Evolutionary conservation across 2,797 vertebrate species (phyloP).

Genomic region (Sparus aurata): DNA sequence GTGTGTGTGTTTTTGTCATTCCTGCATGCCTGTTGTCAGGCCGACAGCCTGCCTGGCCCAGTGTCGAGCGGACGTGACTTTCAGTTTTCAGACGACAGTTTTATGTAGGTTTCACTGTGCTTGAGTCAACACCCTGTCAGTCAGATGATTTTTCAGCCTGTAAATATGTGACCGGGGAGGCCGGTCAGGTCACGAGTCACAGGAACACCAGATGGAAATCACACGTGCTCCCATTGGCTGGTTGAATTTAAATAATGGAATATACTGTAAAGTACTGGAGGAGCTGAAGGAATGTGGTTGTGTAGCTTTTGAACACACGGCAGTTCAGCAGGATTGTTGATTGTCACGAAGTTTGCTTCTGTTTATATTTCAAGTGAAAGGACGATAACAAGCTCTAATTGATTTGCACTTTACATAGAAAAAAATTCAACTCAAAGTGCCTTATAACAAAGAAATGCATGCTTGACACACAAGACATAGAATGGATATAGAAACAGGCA

Average conservation of each 20-base stretch:
- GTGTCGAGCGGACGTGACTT: conserved; percentile 7
- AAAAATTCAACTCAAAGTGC: too few species aligned
- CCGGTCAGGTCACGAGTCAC: conserved; percentile 6
- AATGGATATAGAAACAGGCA: too few species aligned
- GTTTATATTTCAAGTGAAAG: conserved; percentile 2
- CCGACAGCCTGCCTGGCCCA: not conserved
- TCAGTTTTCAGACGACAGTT: conserved; percentile 15
- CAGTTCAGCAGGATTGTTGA: not conserved
- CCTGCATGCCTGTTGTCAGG: not conserved
- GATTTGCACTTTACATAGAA: too few species aligned
- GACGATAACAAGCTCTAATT: too few species aligned
- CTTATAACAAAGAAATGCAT: too few species aligned
- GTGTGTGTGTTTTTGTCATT: not conserved
- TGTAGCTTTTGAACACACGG: not conserved
- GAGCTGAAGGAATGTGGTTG: not conserved
- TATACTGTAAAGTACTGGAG: too few species aligned
- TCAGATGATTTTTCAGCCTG: conserved; percentile 60
- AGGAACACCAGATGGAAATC: conserved; percentile 2
- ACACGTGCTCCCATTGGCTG: not conserved
- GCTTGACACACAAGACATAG: too few species aligned
- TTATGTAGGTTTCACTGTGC: conserved; percentile 36
- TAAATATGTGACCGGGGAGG: conserved; percentile 60
- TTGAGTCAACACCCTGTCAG: conserved; percentile 62
- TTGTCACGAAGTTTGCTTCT: not conserved
- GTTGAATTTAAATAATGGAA: not conserved